Conservation (phyloP, 2,797 vertebrate species). For the Poliocrania exsul region DNA sequence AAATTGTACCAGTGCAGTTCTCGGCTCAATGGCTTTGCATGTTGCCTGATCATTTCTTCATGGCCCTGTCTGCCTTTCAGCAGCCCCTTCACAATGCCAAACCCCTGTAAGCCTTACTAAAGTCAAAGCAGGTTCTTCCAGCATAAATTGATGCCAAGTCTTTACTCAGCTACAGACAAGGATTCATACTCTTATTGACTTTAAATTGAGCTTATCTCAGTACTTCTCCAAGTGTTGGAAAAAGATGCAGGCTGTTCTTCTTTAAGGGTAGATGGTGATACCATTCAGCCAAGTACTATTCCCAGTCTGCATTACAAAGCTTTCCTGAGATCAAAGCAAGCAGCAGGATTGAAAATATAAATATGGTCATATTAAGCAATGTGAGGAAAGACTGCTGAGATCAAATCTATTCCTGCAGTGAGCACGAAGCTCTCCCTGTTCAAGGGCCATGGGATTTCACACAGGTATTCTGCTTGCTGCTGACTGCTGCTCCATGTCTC, state of each 20-base stretch:
- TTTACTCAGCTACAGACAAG: not conserved
- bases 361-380: not conserved
- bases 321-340: constrained; percentile 9
- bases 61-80: not conserved
- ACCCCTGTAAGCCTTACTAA: not conserved
- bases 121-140: constrained; percentile 3
- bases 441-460: not conserved
- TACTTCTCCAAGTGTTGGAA: not conserved
- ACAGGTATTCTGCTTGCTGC: not conserved
- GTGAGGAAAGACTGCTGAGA: constrained; percentile 2
- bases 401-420: not conserved
- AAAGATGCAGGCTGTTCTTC: not conserved
- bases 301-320: not conserved
- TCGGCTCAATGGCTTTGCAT: not conserved
- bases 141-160: not conserved
- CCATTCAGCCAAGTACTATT: not conserved
- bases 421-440: accelerated
- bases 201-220: not conserved
- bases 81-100: not conserved
- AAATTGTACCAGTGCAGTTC: accelerated
- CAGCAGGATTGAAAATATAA: constrained; percentile 6
- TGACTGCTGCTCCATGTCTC: not conserved
- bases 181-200: not conserved
- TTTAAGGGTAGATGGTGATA: not conserved
- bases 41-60: not conserved